These are phyloP conservation scores for Creontiades dilutus DNA, from an alignment of 2,888 invertebrate genomes.

Conservation along the genomic window DNA sequence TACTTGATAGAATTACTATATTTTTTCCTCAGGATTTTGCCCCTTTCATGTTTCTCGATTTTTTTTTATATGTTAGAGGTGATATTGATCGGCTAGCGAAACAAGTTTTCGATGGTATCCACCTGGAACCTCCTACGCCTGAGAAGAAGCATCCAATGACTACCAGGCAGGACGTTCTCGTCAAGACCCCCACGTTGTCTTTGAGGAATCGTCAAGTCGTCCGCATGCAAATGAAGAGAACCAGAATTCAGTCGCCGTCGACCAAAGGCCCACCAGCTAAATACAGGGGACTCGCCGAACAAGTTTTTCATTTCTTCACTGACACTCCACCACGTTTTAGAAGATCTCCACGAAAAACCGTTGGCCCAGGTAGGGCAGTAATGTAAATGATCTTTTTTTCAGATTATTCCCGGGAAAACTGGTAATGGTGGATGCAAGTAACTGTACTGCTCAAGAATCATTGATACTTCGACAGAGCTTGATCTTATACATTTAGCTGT, in stretches of 20 bases:
- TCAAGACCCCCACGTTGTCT: conserved; percentile 14
- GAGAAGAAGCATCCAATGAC: conserved; percentile 36
- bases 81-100: background rate
- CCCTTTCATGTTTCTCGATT: too few species aligned
- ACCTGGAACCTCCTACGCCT: background rate
- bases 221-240: conserved; percentile 14
- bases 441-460: too few species aligned
- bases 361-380: background rate
- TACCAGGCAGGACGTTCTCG: conserved; percentile 26
- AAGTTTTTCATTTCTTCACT: conserved; percentile 39
- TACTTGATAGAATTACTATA: too few species aligned
- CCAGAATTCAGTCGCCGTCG: background rate
- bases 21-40: too few species aligned
- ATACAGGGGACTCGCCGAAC: conserved; percentile 26
- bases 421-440: too few species aligned
- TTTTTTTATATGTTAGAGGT: background rate
- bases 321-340: conserved; percentile 54
- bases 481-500: too few species aligned
- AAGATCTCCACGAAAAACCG: background rate
- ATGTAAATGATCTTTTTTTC: too few species aligned
- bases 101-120: conserved; percentile 25
- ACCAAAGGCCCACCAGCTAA: conserved; percentile 30
- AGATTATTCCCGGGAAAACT: too few species aligned
- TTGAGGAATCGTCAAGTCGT: conserved; percentile 11
- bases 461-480: too few species aligned